Evolutionary conservation across 2,888 invertebrate species (phyloP).

Genomic region (Amphipyra tragopoginis): DNA sequence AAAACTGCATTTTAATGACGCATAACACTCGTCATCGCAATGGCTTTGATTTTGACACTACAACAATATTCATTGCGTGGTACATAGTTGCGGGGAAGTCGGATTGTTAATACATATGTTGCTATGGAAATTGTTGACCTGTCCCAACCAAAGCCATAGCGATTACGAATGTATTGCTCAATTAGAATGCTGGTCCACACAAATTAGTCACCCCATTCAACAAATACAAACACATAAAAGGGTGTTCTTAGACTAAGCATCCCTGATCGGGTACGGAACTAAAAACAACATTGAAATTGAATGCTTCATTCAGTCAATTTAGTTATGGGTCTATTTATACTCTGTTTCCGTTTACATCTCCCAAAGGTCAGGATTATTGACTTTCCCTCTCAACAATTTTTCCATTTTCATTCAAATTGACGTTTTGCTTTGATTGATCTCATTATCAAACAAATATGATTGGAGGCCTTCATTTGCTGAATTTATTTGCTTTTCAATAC

Average conservation of each 20-base stretch:
- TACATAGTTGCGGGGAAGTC: too few species aligned
- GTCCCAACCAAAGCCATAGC: too few species aligned
- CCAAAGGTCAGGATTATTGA: constrained; percentile 53
- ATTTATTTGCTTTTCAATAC: constrained; percentile 37
- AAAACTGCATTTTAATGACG: too few species aligned
- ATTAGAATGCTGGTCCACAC: too few species aligned
- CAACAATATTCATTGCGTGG: too few species aligned
- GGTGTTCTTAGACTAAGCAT: neutral
- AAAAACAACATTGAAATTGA: constrained; percentile 32
- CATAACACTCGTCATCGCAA: too few species aligned
- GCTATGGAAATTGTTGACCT: too few species aligned
- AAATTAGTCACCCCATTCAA: neutral
- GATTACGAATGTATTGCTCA: too few species aligned
- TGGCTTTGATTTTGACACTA: too few species aligned
- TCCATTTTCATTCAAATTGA: constrained; percentile 50
- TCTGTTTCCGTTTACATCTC: constrained; percentile 31
- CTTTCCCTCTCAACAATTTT: constrained; percentile 39
- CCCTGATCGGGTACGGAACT: constrained; percentile 15
- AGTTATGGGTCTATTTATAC: constrained; percentile 25
- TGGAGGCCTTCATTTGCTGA: constrained; percentile 38
- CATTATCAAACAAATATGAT: constrained; percentile 50
- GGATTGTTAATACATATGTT: too few species aligned
- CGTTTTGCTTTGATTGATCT: constrained; percentile 50
- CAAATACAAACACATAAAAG: neutral
- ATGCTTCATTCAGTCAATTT: constrained; percentile 19